These are phyloP conservation scores for Brachionus sp. DNA, from an alignment of 1,140 invertebrate genomes.

Conservation along the genomic window DNA sequence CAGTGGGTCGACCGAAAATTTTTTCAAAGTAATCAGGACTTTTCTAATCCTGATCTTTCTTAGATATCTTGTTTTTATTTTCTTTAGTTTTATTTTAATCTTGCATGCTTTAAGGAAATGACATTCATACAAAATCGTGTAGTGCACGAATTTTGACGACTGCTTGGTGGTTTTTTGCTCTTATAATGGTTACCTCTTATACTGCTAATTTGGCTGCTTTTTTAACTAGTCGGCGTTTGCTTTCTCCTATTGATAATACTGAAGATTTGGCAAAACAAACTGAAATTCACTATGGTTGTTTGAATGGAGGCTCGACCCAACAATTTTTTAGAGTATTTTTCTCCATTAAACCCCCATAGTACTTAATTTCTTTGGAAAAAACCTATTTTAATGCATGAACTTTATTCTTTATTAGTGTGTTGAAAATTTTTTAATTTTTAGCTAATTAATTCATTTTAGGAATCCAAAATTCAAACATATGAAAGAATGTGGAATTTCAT, in stretches of 20 bases:
- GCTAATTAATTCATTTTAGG: constrained; percentile 59
- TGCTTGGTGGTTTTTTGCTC: constrained; percentile 98
- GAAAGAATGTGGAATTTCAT: constrained; percentile 92
- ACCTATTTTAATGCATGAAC: neutral
- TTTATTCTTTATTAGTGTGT: neutral
- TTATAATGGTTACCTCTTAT: constrained; percentile 97
- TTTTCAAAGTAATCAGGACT: constrained; percentile 45
- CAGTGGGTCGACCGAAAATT: constrained; percentile 46
- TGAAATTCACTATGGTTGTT: constrained; percentile 53
- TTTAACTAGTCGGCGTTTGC: constrained; percentile 86
- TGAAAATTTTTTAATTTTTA: neutral
- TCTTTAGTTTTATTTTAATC: constrained; percentile 10
- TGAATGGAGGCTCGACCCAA: constrained; percentile 43
- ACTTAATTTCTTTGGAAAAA: neutral
- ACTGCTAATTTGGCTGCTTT: constrained; percentile 96
- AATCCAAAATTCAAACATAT: constrained; percentile 79
- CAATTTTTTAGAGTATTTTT: constrained; percentile 46
- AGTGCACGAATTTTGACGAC: constrained; percentile 90
- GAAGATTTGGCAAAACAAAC: constrained; percentile 42
- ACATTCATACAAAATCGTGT: constrained; percentile 56
- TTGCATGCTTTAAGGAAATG: constrained; percentile 20
- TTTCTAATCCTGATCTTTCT: neutral
- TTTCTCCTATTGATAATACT: constrained; percentile 77
- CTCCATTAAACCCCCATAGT: neutral
- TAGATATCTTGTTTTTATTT: constrained; percentile 21